phyloP scores from a whole-genome alignment of 2,888 invertebrate species.

The Cryptus armator region DNA sequence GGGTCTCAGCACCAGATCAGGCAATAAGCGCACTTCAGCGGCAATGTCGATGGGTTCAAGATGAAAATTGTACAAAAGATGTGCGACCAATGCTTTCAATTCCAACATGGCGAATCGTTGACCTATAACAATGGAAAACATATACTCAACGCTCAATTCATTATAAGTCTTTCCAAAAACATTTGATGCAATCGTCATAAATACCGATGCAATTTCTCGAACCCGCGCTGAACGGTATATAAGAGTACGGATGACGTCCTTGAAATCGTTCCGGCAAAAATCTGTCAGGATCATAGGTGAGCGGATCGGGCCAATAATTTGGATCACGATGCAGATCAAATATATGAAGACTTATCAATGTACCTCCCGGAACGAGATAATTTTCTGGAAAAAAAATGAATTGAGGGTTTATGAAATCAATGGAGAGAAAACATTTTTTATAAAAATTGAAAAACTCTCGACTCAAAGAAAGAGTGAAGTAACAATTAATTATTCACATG shows the following conservation, averaged over 20 bases:
- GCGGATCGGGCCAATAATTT: slow-evolving; percentile 88
- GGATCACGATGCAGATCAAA: slow-evolving; percentile 89
- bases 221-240: slow-evolving; percentile 89
- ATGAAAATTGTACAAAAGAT: slow-evolving; percentile 70
- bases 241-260: slow-evolving; percentile 87
- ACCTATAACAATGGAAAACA: slow-evolving; percentile 74
- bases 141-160: neutral
- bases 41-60: slow-evolving; percentile 68
- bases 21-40: slow-evolving; percentile 56
- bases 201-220: slow-evolving; percentile 90
- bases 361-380: slow-evolving; percentile 85
- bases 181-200: neutral
- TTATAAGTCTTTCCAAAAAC: neutral
- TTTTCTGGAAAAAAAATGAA: slow-evolving; percentile 80
- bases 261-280: slow-evolving; percentile 87
- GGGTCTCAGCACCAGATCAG: slow-evolving; percentile 68
- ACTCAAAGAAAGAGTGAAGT: too few relatives aligned
- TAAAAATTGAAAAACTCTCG: too few relatives aligned
- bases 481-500: too few relatives aligned
- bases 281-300: slow-evolving; percentile 89
- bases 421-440: neutral
- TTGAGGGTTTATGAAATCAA: neutral
- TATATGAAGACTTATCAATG: slow-evolving; percentile 86
- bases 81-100: slow-evolving; percentile 67
- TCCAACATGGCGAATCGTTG: slow-evolving; percentile 71